Base-by-base conservation (phyloP, 35 echinoderm and acorn worm genomes). In the Strongylocentrotus purpuratus region DNA sequence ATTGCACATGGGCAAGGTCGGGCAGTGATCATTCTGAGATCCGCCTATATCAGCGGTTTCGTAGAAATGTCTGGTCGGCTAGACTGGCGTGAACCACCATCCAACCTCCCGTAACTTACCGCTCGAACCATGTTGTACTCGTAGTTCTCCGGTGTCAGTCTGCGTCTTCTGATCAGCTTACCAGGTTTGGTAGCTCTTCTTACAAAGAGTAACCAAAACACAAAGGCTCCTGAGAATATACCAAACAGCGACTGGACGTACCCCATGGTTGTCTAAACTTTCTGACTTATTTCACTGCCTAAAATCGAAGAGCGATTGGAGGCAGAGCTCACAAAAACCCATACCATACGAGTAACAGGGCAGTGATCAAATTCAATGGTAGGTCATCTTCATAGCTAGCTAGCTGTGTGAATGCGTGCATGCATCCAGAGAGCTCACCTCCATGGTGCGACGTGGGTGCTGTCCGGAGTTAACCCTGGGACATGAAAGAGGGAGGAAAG, bases 181-280 rank as follows among this genome's bases (percentile, higher is more conserved):
- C 47, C 45, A 31, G 45, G 41, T 52, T 31, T 48, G 1, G 41
- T 92, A 48, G 91, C 91, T 55, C 91, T 46, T 55, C 50, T 92
- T 46, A 92, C 47, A 92, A 92, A 92, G 41, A 92, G 47, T 12
- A 92, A 46, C 91, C 91, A 92, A 46, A 92, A 52, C 18, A 55
- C 91, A 31, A 92, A 48, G 47, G 91, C 91, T 28, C 91, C 91
- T 4, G 91, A 46, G 45, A 92, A 92, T 17, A 92, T 92, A 48
- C 91, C 91, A 55, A 48, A 92, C 31, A 92, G 46, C 14, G 41
- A 55, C 46, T 1, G 41, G 28, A 92, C 48, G 91, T 92, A 92
- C 41, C 91, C 48, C 91, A 92, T 92, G 61, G 25, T 22, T 70
- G 17, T 50, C 9, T n/a, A n/a, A n/a, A n/a, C n/a, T n/a, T n/a